phyloP scores from a whole-genome alignment of 2,888 invertebrate genomes.

The Stegana nigrithorax region DNA sequence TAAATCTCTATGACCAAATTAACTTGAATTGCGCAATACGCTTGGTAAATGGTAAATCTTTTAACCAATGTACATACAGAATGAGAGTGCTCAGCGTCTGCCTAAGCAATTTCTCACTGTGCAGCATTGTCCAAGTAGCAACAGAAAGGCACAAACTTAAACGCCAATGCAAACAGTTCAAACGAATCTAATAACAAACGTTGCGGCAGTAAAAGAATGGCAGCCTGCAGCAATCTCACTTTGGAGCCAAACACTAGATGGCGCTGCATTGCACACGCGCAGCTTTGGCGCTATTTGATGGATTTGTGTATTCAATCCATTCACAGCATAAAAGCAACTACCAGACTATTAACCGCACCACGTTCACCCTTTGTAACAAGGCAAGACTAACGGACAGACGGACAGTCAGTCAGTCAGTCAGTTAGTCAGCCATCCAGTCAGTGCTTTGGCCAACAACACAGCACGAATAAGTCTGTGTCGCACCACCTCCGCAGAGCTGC shows the following conservation, averaged over 20 bases:
- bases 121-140: too few species aligned
- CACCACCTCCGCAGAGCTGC: background rate
- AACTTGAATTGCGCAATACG: too few species aligned
- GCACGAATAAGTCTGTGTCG: too few species aligned
- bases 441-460: too few species aligned
- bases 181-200: slow-evolving; percentile 42
- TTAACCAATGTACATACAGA: too few species aligned
- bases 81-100: too few species aligned
- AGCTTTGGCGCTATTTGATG: slow-evolving; percentile 44
- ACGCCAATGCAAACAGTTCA: slow-evolving; percentile 5
- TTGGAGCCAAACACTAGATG: slow-evolving; percentile 39
- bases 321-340: slow-evolving; percentile 26
- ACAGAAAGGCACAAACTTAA: too few species aligned
- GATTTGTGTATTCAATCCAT: slow-evolving; percentile 50
- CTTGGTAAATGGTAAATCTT: too few species aligned
- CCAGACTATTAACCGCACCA: background rate
- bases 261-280: slow-evolving; percentile 43
- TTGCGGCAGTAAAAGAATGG: slow-evolving; percentile 3
- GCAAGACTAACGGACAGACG: background rate
- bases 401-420: background rate
- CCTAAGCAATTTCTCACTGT: too few species aligned
- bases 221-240: slow-evolving; percentile 14
- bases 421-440: background rate
- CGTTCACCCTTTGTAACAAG: slow-evolving; percentile 9
- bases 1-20: too few species aligned